A percentile compares a stretch with the other conserved stretches of the same genome.
phyloP scores from a whole-genome alignment of 2,797 vertebrate genomes.

The Phoebastria nigripes region DNA sequence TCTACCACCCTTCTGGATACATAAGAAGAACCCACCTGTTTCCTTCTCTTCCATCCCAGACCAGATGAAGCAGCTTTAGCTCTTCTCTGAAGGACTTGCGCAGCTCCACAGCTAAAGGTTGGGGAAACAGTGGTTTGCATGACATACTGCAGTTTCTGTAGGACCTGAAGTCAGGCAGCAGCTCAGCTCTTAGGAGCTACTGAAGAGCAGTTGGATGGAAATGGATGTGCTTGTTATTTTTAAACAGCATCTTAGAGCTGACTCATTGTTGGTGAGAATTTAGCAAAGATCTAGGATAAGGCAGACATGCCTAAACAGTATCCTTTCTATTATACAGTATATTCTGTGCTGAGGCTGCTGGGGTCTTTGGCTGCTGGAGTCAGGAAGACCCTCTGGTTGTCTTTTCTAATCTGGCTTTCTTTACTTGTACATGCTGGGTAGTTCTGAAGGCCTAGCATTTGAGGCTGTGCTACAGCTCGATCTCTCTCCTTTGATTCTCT shows the following conservation, averaged over 20 bases:
- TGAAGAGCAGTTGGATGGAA: not conserved
- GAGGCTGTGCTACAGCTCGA: not conserved
- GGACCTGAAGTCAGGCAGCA: not conserved
- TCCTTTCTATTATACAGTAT: not conserved
- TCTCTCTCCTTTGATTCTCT: not conserved
- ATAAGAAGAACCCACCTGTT: not conserved
- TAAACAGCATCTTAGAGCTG: not conserved
- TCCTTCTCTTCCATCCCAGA: not conserved
- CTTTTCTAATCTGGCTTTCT: not conserved
- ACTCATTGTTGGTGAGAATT: not conserved
- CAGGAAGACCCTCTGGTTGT: not conserved
- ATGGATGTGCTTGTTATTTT: not conserved
- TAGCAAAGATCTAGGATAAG: not conserved
- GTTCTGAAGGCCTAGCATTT: not conserved
- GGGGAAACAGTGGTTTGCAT: not conserved
- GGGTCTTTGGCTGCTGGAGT: not conserved
- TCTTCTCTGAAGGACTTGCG: not conserved
- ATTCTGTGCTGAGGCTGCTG: not conserved
- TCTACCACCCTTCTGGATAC: not conserved
- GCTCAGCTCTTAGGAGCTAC: not conserved
- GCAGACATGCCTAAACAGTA: not conserved
- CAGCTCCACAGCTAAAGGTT: not conserved
- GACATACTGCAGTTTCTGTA: not conserved
- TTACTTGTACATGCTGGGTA: not conserved
- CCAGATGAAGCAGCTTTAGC: not conserved